Conservation (phyloP, 1,140 invertebrate species). For the Mycetomoellerius zeteki region DNA sequence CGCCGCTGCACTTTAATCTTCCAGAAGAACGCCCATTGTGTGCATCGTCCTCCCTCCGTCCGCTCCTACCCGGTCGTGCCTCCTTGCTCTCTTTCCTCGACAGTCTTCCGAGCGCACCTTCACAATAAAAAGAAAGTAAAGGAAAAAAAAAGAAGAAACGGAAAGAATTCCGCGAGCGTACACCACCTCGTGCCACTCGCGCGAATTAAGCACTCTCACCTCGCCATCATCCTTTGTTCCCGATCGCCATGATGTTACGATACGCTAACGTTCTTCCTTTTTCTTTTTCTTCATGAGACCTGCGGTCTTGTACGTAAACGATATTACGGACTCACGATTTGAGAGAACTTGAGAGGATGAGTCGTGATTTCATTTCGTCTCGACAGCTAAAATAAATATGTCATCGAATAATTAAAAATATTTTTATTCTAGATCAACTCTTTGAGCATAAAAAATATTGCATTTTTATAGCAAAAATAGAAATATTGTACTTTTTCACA, state of each 20-base stretch:
- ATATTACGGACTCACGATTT: background rate
- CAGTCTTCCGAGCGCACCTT: slow-evolving; percentile 20
- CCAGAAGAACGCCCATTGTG: slow-evolving; percentile 78
- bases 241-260: slow-evolving; percentile 29
- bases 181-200: slow-evolving; percentile 54
- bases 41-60: slow-evolving; percentile 50
- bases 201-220: slow-evolving; percentile 74
- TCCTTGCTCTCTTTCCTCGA: slow-evolving; percentile 38
- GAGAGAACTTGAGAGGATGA: background rate
- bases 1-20: slow-evolving; percentile 78
- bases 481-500: background rate
- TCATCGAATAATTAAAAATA: background rate
- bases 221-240: slow-evolving; percentile 60
- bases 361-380: background rate
- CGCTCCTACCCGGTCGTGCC: background rate
- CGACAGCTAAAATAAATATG: background rate
- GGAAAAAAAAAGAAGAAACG: slow-evolving; percentile 5
- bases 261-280: background rate
- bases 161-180: slow-evolving; percentile 39
- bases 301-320: slow-evolving; percentile 4
- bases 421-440: background rate
- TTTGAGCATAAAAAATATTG: background rate
- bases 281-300: background rate
- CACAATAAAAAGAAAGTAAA: slow-evolving; percentile 35
- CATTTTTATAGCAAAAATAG: background rate